These are phyloP conservation scores for Catamblyrhynchus diadema DNA, from an alignment of 2,797 vertebrate species.

Conservation along the genomic window DNA sequence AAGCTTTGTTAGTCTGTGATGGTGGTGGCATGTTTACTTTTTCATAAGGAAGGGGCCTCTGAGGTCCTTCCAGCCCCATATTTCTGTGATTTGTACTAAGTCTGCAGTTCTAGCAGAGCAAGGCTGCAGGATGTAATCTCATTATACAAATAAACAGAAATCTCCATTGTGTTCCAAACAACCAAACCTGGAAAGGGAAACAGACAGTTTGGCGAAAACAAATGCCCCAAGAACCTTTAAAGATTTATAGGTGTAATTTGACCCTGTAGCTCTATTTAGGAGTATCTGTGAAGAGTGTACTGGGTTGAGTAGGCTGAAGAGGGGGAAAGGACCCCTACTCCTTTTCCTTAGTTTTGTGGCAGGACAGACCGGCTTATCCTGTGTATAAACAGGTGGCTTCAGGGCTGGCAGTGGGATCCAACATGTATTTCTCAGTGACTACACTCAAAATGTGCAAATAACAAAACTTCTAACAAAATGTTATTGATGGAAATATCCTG, in stretches of 20 bases:
- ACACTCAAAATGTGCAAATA: background rate
- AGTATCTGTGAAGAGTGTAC: background rate
- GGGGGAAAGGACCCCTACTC: background rate
- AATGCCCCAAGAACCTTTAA: background rate
- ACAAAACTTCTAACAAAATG: background rate
- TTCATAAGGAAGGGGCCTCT: background rate
- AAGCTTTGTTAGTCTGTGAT: background rate
- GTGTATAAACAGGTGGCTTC: background rate
- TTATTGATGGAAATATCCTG: background rate
- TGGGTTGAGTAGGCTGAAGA: background rate
- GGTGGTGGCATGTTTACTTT: background rate
- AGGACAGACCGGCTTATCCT: background rate
- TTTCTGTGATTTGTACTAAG: background rate
- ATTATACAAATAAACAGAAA: background rate
- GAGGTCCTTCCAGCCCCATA: background rate
- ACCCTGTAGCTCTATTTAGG: background rate
- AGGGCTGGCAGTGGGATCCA: background rate
- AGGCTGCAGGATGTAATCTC: background rate
- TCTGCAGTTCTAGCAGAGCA: background rate
- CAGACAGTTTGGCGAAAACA: background rate
- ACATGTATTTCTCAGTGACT: background rate
- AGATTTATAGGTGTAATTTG: background rate
- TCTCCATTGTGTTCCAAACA: background rate
- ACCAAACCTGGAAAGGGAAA: background rate
- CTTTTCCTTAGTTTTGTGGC: background rate